Percentiles rank a stretch among this genome's conserved stretches.
Evolutionary conservation across 2,888 invertebrate genomes (phyloP).

Genomic region (Spicauda simplicius): DNA sequence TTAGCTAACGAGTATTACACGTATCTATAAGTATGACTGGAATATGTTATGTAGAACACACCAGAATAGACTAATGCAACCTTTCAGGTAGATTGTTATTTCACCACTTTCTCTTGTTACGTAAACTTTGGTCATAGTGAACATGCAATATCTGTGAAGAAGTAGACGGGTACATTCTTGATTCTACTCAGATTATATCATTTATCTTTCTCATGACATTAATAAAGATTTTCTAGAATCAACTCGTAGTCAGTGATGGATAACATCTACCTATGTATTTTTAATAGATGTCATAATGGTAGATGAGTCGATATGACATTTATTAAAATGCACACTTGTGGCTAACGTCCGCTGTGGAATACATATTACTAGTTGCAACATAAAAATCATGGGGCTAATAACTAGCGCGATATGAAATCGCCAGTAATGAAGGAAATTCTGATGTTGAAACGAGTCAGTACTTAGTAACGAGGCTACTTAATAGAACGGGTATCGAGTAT

Average conservation of each 20-base stretch:
- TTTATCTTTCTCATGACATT: neutral
- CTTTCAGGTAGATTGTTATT: neutral
- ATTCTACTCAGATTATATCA: neutral
- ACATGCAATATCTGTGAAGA: neutral
- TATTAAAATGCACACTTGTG: neutral
- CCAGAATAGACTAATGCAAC: neutral
- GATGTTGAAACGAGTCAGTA: slow-evolving; percentile 18
- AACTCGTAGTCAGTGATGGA: neutral
- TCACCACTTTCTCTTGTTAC: slow-evolving; percentile 15
- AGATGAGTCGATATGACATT: neutral
- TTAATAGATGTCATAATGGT: neutral
- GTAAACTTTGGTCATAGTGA: neutral
- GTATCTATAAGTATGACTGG: neutral
- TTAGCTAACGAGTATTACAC: no score
- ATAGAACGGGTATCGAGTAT: slow-evolving; percentile 25
- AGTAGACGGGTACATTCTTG: neutral
- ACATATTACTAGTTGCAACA: slow-evolving; percentile 10
- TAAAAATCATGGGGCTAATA: slow-evolving; percentile 18
- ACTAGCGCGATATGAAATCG: slow-evolving; percentile 4
- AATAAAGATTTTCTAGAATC: neutral
- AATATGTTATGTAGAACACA: neutral
- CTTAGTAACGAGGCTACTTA: neutral
- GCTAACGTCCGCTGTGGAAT: neutral
- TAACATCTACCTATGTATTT: neutral
- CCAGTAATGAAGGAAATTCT: slow-evolving; percentile 18